phyloP scores from a whole-genome alignment of 92 coral and sea anemone genomes.

The Epizoanthus ramosus region DNA sequence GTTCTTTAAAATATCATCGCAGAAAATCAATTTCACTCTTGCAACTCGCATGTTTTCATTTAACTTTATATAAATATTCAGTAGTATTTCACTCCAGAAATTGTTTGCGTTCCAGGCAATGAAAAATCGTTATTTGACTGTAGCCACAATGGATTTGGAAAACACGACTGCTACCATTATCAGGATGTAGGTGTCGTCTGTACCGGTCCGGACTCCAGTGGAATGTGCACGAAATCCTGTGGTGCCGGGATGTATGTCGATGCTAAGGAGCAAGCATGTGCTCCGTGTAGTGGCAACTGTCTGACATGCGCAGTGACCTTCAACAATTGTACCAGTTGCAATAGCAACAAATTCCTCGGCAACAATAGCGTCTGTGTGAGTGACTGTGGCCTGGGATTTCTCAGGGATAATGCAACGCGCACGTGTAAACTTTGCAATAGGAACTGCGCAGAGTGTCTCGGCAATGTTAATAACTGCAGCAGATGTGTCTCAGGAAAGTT shows the following conservation, averaged over 20 bases:
- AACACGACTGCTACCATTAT: constrained; percentile 73
- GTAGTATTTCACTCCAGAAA: too few species aligned
- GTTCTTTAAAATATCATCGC: too few species aligned
- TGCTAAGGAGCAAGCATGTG: constrained; percentile 47
- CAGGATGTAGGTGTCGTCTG: constrained; percentile 85
- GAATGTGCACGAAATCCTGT: constrained; percentile 9
- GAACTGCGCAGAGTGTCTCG: constrained; percentile 59
- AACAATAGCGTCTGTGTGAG: constrained; percentile 53
- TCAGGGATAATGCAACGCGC: constrained; percentile 42
- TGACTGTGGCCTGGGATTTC: constrained; percentile 70
- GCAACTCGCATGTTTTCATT: too few species aligned
- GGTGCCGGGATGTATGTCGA: constrained; percentile 4
- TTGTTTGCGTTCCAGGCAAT: constrained; percentile 43
- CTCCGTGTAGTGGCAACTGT: constrained; percentile 70
- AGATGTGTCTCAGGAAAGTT: constrained; percentile 42
- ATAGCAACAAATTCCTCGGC: constrained; percentile 24
- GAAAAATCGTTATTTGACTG: constrained; percentile 72
- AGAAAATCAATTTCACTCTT: too few species aligned
- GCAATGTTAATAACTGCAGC: constrained; percentile 54
- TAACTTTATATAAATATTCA: too few species aligned
- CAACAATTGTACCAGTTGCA: constrained; percentile 69
- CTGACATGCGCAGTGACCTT: constrained; percentile 42
- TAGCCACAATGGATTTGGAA: constrained; percentile 73
- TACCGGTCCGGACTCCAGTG: constrained; percentile 71
- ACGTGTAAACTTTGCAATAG: constrained; percentile 50